Base-by-base conservation (phyloP, 1,140 invertebrate genomes). In the Lepidostoma basale region DNA sequence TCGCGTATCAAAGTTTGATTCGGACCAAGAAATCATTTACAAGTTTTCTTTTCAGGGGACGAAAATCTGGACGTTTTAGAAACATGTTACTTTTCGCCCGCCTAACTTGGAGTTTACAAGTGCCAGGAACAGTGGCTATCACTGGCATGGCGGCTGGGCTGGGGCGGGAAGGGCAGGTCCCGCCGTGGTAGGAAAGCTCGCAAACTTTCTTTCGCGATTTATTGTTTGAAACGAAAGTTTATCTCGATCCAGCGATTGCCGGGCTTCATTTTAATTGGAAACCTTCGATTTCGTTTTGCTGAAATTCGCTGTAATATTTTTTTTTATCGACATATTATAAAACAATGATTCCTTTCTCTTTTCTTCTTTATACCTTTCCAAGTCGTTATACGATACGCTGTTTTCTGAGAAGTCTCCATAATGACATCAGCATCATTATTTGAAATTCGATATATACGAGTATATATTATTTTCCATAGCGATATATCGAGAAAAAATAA, bases 201-300 rank as follows among this genome's bases (percentile, higher is more conserved):
- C 62, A 26, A 70, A 70, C 69, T 70, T 67, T 70, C 63, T 58
- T 52, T 56, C 58, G 63, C 69, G 69, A 70, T 70, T 70, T 70
- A 70, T 71, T 68, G 64, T 67, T 68, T 47, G 66, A 68, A 65
- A 40, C 60, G 65, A 68, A 68, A 68, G 62, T 68, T 68, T 67
- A 68, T 72, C 66, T 72, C 58, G 22, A 62, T 69, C 36, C 67
- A 40, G 23, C 58, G 45, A 63, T 36, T 62, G 49, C 36, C 42
- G 45, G 65, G 58, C 49, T 65, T 69, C 62, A 65, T 65, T 72
- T 72, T 72, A 72, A 72, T 72, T 72, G 70, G 70, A 72, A 72
- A 68, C 59, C 70, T 64, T 72, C 68, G 65, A 68, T 65, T 67
- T 67, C 42, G 28, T 36, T 20, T 26, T 12, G n/a, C 30, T 47